Evolutionary conservation across 2,888 invertebrate genomes (phyloP).

Genomic region (Cyaniris semiargus): DNA sequence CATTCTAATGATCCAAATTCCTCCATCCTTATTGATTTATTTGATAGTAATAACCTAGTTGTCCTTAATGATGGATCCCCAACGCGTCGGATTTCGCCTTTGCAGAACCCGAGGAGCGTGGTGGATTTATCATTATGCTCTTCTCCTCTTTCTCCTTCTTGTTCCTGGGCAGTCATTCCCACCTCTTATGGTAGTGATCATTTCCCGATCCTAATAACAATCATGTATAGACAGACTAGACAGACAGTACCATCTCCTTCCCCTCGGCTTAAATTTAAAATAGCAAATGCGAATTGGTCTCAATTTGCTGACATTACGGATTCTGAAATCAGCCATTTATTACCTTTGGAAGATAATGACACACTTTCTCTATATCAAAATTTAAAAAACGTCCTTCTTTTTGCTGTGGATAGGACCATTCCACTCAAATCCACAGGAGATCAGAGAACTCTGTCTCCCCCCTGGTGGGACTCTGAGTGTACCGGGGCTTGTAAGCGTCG

Average conservation of each 20-base stretch:
- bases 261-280: not conserved
- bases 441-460: not conserved
- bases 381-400: not conserved
- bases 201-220: not conserved
- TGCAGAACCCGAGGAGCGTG: not conserved
- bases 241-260: not conserved
- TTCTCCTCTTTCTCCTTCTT: not conserved
- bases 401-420: too few relatives aligned
- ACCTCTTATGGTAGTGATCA: not conserved
- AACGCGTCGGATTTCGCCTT: too few relatives aligned
- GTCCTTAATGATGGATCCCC: not conserved
- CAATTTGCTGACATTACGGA: too few relatives aligned
- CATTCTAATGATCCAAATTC: too few relatives aligned
- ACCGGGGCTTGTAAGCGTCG: not conserved
- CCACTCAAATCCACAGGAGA: too few relatives aligned
- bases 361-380: not conserved
- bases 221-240: not conserved
- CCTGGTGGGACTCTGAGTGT: constrained; percentile 13
- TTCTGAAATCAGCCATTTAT: not conserved
- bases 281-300: not conserved
- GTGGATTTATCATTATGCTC: not conserved
- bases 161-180: not conserved
- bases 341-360: not conserved
- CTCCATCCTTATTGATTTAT: too few relatives aligned
- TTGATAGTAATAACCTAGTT: too few relatives aligned